Evolutionary conservation across 2,888 invertebrate species (phyloP).

Genomic region (Cephus runcator): DNA sequence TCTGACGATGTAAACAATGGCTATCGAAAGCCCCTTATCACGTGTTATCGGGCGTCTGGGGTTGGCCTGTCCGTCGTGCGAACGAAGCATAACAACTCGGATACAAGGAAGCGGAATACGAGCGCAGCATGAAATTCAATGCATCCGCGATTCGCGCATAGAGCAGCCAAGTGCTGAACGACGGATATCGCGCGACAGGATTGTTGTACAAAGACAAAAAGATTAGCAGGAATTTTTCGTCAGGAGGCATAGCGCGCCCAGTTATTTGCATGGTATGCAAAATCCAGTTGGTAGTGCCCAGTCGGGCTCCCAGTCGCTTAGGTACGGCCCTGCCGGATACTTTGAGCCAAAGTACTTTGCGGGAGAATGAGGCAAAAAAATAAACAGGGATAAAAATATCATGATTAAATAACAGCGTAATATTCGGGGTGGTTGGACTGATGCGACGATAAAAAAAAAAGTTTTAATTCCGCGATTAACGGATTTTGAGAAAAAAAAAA

Average conservation of each 20-base stretch:
- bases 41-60: not conserved
- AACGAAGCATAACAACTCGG: not conserved
- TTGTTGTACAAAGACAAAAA: not conserved
- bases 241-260: not conserved
- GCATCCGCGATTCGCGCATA: not conserved
- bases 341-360: not conserved
- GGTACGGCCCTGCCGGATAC: not conserved
- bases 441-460: not conserved
- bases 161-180: not conserved
- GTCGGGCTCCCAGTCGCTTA: not conserved
- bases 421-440: too few relatives aligned
- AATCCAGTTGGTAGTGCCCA: not conserved
- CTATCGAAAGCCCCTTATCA: not conserved
- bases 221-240: not conserved
- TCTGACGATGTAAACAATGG: not conserved
- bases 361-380: not conserved
- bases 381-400: too few relatives aligned
- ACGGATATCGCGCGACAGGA: not conserved
- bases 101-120: not conserved
- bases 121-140: not conserved
- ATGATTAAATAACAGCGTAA: not conserved
- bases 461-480: not conserved
- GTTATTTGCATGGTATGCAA: slow-evolving; percentile 5
- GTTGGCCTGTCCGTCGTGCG: not conserved
- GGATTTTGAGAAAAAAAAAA: slow-evolving; percentile 13